A percentile compares a stretch with the other conserved stretches of the same genome.
Evolutionary conservation across 2,888 invertebrate genomes (phyloP).

Genomic region (Drosophila nr. perissopoda): DNA sequence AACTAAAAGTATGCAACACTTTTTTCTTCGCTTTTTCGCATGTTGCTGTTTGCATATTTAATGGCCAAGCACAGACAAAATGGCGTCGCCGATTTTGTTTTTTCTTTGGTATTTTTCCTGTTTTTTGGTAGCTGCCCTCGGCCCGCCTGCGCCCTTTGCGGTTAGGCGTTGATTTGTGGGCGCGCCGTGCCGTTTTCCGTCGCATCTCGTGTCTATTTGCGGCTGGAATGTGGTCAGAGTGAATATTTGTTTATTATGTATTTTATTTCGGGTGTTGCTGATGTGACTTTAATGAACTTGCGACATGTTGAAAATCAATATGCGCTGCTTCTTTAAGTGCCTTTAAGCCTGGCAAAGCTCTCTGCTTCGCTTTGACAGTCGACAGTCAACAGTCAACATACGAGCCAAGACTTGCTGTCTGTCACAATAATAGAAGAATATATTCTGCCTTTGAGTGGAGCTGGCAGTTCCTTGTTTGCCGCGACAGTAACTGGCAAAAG

Average conservation of each 20-base stretch:
- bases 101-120: constrained; percentile 18
- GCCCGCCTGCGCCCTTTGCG: constrained; percentile 41
- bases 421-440: constrained; percentile 72
- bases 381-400: constrained; percentile 22
- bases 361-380: constrained; percentile 33
- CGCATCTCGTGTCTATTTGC: constrained; percentile 72
- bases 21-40: constrained; percentile 62
- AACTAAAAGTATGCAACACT: constrained; percentile 79
- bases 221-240: constrained; percentile 54
- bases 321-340: constrained; percentile 48
- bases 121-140: constrained; percentile 13
- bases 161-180: constrained; percentile 79
- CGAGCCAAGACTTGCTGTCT: constrained; percentile 36
- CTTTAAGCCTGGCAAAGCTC: constrained; percentile 40
- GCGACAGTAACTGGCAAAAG: constrained; percentile 26
- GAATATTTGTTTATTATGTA: constrained; percentile 34
- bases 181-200: constrained; percentile 45
- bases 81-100: constrained; percentile 52
- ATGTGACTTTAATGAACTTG: constrained; percentile 79
- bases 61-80: constrained; percentile 75
- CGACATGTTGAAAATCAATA: constrained; percentile 67
- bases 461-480: constrained; percentile 27
- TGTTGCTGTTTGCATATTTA: constrained; percentile 79
- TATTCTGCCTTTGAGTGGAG: constrained; percentile 27
- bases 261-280: constrained; percentile 42